Conservation (phyloP, 1,140 invertebrate species). For the Phymastichus coffea region DNA sequence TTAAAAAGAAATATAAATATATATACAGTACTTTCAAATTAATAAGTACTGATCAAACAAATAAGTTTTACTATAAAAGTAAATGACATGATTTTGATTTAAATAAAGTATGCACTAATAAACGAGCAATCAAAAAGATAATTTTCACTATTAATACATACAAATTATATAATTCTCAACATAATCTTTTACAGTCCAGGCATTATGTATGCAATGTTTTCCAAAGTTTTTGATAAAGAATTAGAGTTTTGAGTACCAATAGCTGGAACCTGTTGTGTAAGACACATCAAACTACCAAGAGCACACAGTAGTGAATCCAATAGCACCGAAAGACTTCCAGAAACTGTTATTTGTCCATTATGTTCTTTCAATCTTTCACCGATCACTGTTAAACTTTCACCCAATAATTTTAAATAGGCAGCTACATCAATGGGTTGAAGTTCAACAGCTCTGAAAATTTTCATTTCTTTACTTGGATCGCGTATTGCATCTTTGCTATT, state of each 20-base stretch:
- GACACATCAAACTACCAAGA: conserved; percentile 82
- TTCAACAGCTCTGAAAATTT: conserved; percentile 68
- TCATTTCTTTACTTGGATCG: conserved; percentile 47
- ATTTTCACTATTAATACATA: too few relatives aligned
- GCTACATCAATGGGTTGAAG: conserved; percentile 88
- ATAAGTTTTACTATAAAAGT: too few relatives aligned
- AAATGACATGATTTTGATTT: too few relatives aligned
- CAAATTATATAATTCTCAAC: too few relatives aligned
- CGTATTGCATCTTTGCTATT: conserved; percentile 45
- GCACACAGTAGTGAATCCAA: conserved; percentile 92
- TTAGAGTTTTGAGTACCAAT: conserved; percentile 69
- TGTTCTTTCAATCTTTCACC: conserved; percentile 90
- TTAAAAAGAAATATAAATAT: too few relatives aligned
- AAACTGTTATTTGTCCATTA: conserved; percentile 92
- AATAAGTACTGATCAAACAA: too few relatives aligned
- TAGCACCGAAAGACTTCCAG: conserved; percentile 89
- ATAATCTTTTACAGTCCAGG: conserved; percentile 74
- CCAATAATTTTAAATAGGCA: conserved; percentile 88
- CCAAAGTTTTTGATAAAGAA: conserved; percentile 76
- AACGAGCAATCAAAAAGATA: too few relatives aligned
- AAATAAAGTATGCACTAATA: too few relatives aligned
- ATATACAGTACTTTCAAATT: too few relatives aligned
- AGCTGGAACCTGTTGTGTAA: conserved; percentile 82
- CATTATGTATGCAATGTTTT: conserved; percentile 97
- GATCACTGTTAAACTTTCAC: conserved; percentile 91